Percentiles rank a stretch among this genome's conserved stretches.
phyloP scores from a whole-genome alignment of 92 coral and sea anemone genomes.

The Meandrina meandrites region DNA sequence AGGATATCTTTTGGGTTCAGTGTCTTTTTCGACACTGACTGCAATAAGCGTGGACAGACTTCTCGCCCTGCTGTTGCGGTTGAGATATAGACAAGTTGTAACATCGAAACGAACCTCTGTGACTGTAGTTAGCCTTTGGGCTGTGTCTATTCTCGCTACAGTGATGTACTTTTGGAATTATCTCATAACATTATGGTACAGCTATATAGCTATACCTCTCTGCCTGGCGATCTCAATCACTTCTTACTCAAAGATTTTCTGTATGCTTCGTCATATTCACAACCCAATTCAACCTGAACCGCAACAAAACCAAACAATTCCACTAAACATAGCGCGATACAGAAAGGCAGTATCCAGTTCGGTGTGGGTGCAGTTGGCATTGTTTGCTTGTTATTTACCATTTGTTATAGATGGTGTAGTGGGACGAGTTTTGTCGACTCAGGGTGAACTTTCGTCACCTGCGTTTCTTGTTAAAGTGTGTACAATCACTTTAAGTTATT shows the following conservation, averaged over 20 bases:
- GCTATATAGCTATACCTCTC: neutral
- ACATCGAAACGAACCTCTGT: neutral
- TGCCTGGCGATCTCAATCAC: neutral
- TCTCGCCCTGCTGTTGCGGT: conserved; percentile 24
- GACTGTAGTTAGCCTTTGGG: neutral
- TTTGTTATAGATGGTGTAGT: neutral
- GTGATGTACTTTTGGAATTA: neutral
- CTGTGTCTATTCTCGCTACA: neutral
- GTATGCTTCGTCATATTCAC: neutral
- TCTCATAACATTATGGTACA: neutral
- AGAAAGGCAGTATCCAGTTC: neutral
- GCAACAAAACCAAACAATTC: neutral
- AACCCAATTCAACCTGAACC: neutral
- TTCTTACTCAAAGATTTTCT: neutral
- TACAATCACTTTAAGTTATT: neutral
- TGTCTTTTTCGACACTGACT: conserved; percentile 18
- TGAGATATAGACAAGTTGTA: conserved; percentile 23
- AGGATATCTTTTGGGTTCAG: neutral
- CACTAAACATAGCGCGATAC: conserved; percentile 1
- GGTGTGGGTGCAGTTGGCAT: conserved; percentile 5
- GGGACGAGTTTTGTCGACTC: neutral
- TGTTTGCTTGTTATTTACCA: conserved; percentile 4
- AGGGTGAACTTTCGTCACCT: neutral
- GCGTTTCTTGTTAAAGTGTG: neutral
- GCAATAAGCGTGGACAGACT: conserved; percentile 31